These are phyloP conservation scores for Urophycis tenuis DNA, from an alignment of 2,797 vertebrate species.

Conservation along the genomic window DNA sequence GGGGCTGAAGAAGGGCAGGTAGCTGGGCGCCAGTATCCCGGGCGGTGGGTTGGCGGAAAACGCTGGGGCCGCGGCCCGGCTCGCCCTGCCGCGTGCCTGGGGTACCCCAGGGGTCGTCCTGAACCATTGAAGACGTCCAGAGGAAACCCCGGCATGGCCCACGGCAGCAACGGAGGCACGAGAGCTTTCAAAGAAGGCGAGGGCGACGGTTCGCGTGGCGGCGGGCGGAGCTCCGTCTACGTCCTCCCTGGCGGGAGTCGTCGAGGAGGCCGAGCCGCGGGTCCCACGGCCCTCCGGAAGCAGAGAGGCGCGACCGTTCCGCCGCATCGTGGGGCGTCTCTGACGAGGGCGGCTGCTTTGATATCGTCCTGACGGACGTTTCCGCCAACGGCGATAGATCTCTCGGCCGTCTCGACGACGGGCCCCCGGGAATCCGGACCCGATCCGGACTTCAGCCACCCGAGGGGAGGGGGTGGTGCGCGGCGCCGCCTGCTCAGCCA, in stretches of 20 bases:
- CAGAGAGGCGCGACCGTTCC: constrained; percentile 17
- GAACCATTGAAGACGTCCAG: constrained; percentile 29
- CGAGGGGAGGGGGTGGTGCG: constrained; percentile 38
- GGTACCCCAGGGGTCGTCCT: constrained; percentile 15
- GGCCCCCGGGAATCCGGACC: constrained; percentile 8
- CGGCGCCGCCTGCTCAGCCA: constrained; percentile 33
- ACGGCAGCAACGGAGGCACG: constrained; percentile 19
- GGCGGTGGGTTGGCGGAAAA: constrained; percentile 32
- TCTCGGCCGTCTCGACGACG: constrained; percentile 28
- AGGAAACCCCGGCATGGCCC: constrained; percentile 13
- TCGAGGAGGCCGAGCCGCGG: constrained; percentile 27
- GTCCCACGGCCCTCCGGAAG: constrained; percentile 19
- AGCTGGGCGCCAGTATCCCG: constrained; percentile 50
- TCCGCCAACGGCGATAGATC: constrained; percentile 29
- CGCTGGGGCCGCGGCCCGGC: constrained; percentile 27
- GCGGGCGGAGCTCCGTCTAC: constrained; percentile 19
- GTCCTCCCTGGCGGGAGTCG: constrained; percentile 31
- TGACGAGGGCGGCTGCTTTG: constrained; percentile 34
- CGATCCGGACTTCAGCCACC: constrained; percentile 32
- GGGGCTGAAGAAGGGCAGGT: constrained; percentile 62
- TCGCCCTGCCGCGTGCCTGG: no score
- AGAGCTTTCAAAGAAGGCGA: constrained; percentile 33
- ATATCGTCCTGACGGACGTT: constrained; percentile 14
- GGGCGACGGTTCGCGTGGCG: constrained; percentile 25
- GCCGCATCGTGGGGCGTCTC: constrained; percentile 28